Percentiles rank a stretch among this genome's conserved stretches.
Evolutionary conservation across 2,113 vertebrate species (phyloP).

Genomic region (Lepus europaeus): DNA sequence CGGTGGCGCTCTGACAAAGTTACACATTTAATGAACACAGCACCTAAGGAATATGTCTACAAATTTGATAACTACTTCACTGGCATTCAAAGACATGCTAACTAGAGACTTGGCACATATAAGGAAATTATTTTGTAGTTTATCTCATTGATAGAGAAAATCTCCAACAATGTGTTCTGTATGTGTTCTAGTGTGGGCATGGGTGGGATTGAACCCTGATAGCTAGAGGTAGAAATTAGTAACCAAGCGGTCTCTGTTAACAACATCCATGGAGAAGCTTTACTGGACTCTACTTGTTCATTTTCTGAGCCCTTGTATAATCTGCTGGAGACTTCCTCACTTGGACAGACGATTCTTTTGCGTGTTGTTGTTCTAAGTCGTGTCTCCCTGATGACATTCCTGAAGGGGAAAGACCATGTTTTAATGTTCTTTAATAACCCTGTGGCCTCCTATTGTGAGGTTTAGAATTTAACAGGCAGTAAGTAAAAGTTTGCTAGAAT

Average conservation of each 20-base stretch:
- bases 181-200: neutral
- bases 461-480: neutral
- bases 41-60: constrained; percentile 87
- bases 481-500: neutral
- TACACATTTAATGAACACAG: constrained; percentile 94
- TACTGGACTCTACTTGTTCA: neutral
- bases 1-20: constrained; percentile 85
- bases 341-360: neutral
- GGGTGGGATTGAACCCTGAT: neutral
- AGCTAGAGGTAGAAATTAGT: neutral
- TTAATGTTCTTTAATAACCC: neutral
- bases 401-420: neutral
- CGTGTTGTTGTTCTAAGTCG: neutral
- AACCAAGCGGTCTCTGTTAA: neutral
- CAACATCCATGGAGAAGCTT: neutral
- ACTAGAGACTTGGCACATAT: constrained; percentile 34
- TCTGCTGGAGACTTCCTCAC: neutral
- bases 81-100: constrained; percentile 74
- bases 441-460: accelerated
- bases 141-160: neutral
- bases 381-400: neutral
- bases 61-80: constrained; percentile 77
- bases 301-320: neutral
- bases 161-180: neutral
- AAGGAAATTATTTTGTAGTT: constrained; percentile 65